Evolutionary conservation across 2,888 invertebrate species (phyloP).

Genomic region (Cartodere bifasciata): DNA sequence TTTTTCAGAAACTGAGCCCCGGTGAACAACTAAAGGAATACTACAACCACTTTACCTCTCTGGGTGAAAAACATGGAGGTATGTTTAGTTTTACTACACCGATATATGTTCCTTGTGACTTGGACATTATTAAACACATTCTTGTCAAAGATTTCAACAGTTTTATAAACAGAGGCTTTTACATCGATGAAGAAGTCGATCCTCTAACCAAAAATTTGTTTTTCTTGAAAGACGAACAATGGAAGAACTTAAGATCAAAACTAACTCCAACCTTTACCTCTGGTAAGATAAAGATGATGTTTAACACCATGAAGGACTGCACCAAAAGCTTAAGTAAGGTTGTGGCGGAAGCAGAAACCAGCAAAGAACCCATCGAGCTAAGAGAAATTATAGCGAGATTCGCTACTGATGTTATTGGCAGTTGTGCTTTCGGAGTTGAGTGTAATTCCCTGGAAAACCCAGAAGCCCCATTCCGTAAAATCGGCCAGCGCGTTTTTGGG

Average conservation of each 20-base stretch:
- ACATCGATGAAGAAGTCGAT: slow-evolving; percentile 24
- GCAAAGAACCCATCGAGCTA: slow-evolving; percentile 28
- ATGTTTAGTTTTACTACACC: slow-evolving; percentile 20
- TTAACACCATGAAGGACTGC: slow-evolving; percentile 24
- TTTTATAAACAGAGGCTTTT: slow-evolving; percentile 27
- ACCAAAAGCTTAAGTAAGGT: slow-evolving; percentile 21
- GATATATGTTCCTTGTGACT: slow-evolving; percentile 25
- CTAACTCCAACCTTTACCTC: slow-evolving; percentile 22
- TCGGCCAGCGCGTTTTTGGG: no score
- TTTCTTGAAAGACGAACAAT: slow-evolving; percentile 11
- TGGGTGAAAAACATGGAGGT: slow-evolving; percentile 1
- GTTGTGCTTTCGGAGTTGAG: slow-evolving; percentile 44
- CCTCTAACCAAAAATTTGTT: slow-evolving; percentile 22
- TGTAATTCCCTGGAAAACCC: slow-evolving; percentile 43
- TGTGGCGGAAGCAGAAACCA: slow-evolving; percentile 16
- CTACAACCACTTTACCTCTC: slow-evolving; percentile 14
- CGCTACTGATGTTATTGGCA: slow-evolving; percentile 41
- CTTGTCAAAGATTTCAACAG: slow-evolving; percentile 28
- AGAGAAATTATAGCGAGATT: slow-evolving; percentile 34
- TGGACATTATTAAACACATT: slow-evolving; percentile 26
- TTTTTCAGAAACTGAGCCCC: slow-evolving; percentile 13
- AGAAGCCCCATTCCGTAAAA: no score
- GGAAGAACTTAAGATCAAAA: slow-evolving; percentile 13
- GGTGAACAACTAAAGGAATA: slow-evolving; percentile 16
- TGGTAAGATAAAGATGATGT: slow-evolving; percentile 36